These are phyloP conservation scores for Tauraco erythrolophus DNA, from an alignment of 2,113 vertebrate genomes.

Conservation along the genomic window DNA sequence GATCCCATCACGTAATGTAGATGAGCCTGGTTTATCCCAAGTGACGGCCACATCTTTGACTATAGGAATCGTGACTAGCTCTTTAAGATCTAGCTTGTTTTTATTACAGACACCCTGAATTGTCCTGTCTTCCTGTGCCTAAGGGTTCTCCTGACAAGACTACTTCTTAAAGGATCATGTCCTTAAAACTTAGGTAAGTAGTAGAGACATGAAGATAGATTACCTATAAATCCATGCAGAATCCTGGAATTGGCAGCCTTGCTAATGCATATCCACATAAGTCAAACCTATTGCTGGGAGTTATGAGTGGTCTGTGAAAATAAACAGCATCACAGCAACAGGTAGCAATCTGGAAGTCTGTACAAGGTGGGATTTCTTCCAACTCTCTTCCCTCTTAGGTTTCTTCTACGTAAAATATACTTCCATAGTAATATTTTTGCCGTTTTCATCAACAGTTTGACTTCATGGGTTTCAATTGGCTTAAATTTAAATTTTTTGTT, in stretches of 20 bases:
- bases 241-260: neutral
- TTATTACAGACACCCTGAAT: neutral
- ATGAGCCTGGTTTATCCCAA: neutral
- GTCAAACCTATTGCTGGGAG: neutral
- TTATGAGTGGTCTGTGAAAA: neutral
- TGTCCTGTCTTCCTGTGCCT: neutral
- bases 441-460: neutral
- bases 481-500: neutral
- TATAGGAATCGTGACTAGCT: neutral
- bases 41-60: neutral
- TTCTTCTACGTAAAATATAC: neutral
- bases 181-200: neutral
- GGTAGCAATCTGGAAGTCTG: neutral
- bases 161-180: neutral
- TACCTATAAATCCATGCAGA: neutral
- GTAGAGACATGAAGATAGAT: neutral
- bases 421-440: neutral
- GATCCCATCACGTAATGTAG: rapidly evolving
- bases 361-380: neutral
- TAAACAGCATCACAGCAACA: neutral
- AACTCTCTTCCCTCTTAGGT: neutral
- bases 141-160: neutral
- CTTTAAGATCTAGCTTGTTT: neutral
- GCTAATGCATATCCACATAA: neutral
- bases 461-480: neutral